Percentiles rank a stretch among this genome's conserved stretches.
Conservation (phyloP, 2,888 invertebrate species). For the Junonia oenone region DNA sequence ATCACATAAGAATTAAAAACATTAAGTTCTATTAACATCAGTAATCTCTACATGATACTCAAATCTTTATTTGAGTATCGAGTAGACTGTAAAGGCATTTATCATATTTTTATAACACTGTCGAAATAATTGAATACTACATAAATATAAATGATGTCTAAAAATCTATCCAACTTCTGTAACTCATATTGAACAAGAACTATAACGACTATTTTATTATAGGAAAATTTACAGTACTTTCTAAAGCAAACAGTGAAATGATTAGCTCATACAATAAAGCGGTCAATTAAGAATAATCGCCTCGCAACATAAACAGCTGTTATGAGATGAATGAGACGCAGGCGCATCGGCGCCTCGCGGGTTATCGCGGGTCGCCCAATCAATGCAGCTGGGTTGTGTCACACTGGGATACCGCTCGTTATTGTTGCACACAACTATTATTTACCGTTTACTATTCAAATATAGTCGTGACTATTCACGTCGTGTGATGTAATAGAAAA, state of each 20-base stretch:
- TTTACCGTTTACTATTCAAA: conserved; percentile 8
- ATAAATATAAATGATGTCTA: too few relatives aligned
- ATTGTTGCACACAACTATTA: not conserved
- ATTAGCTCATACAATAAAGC: conserved; percentile 32
- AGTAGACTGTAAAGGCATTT: too few relatives aligned
- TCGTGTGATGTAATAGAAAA: not conserved
- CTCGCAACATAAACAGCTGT: conserved; percentile 45
- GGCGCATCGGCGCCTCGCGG: conserved; percentile 57
- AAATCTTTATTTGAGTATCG: too few relatives aligned
- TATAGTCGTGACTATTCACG: not conserved
- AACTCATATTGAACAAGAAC: too few relatives aligned
- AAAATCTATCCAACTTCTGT: too few relatives aligned
- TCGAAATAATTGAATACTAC: too few relatives aligned
- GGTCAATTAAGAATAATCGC: conserved; percentile 53
- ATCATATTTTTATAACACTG: too few relatives aligned
- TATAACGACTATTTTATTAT: not conserved
- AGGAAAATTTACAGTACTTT: conserved; percentile 1
- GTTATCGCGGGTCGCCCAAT: conserved; percentile 63
- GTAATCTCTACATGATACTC: too few relatives aligned
- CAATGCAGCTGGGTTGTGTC: conserved; percentile 18
- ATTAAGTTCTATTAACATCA: too few relatives aligned
- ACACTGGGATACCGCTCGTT: conserved; percentile 4
- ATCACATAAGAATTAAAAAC: too few relatives aligned
- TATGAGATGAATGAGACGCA: conserved; percentile 53
- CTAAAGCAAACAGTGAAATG: conserved; percentile 3